Percentiles rank a stretch among this genome's conserved stretches.
Conservation (phyloP, 2,888 invertebrate genomes). For the Amphipoea lucens region DNA sequence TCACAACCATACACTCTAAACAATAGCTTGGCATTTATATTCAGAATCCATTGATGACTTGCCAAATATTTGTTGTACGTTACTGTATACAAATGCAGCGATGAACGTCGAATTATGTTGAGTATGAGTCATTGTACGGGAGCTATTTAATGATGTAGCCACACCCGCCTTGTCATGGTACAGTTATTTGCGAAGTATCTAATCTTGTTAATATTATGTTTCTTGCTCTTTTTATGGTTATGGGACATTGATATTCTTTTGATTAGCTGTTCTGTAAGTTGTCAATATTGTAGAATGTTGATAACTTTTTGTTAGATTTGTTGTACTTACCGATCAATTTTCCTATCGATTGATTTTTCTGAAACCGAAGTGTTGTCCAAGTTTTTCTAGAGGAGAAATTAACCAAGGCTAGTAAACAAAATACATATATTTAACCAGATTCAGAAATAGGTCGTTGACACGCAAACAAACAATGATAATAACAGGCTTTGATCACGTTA, state of each 20-base stretch:
- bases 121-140: constrained; percentile 52
- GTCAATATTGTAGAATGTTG: not conserved
- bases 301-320: not conserved
- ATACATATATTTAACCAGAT: not conserved
- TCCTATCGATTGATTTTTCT: not conserved
- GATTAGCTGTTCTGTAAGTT: constrained; percentile 6
- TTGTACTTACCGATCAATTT: not conserved
- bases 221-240: constrained; percentile 26
- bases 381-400: not conserved
- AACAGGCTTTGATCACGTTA: constrained; percentile 8
- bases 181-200: constrained; percentile 48
- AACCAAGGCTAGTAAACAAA: not conserved
- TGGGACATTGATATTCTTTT: not conserved
- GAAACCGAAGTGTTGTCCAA: not conserved
- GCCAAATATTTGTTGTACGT: constrained; percentile 16
- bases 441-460: constrained; percentile 34
- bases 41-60: constrained; percentile 32
- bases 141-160: constrained; percentile 44
- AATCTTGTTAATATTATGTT: constrained; percentile 39
- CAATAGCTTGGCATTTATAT: not conserved
- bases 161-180: constrained; percentile 47
- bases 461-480: constrained; percentile 39
- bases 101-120: constrained; percentile 30
- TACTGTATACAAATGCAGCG: constrained; percentile 30
- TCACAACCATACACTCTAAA: not conserved